Percentiles rank a stretch among this genome's conserved stretches.
These are phyloP conservation scores for Malacoctenus gilli DNA, from an alignment of 2,797 vertebrate species.

Conservation along the genomic window DNA sequence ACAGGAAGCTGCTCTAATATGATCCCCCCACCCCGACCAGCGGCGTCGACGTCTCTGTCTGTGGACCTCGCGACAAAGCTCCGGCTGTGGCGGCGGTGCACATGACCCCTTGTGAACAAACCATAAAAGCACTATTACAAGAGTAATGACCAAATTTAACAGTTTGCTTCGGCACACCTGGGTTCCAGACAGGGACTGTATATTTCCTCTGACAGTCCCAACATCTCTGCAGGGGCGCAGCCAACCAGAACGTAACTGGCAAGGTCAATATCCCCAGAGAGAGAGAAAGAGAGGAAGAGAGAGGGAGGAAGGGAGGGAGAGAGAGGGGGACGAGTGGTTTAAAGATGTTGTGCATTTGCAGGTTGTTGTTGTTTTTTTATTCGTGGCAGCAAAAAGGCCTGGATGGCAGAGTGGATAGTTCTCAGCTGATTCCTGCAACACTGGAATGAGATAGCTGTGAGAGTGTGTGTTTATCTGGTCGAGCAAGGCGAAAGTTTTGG, in stretches of 20 bases:
- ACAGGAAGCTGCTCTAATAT: constrained; percentile 82
- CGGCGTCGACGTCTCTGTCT: constrained; percentile 77
- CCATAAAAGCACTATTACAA: constrained; percentile 85
- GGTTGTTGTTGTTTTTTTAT: constrained; percentile 57
- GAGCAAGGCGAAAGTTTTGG: neutral
- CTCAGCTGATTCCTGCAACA: constrained; percentile 33
- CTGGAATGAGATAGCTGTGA: constrained; percentile 20
- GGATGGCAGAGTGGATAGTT: constrained; percentile 17
- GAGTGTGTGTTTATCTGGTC: neutral
- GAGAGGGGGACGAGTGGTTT: constrained; percentile 17
- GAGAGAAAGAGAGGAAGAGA: constrained; percentile 22
- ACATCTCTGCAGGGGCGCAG: constrained; percentile 63
- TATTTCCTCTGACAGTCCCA: constrained; percentile 69
- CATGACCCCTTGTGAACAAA: constrained; percentile 68
- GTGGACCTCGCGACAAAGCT: constrained; percentile 58
- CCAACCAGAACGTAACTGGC: constrained; percentile 68
- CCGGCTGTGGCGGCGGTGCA: constrained; percentile 47
- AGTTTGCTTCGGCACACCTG: constrained; percentile 92
- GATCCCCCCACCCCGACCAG: constrained; percentile 84
- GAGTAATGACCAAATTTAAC: constrained; percentile 97
- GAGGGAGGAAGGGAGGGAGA: constrained; percentile 6
- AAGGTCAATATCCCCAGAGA: constrained; percentile 72
- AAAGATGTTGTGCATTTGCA: constrained; percentile 54
- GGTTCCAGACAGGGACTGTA: constrained; percentile 82
- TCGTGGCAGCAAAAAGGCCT: constrained; percentile 49